Evolutionary conservation across 30 jellyfish, hydroid and myxozoan genomes (phyloP).

Genomic region (Phacellophora camtschatica): DNA sequence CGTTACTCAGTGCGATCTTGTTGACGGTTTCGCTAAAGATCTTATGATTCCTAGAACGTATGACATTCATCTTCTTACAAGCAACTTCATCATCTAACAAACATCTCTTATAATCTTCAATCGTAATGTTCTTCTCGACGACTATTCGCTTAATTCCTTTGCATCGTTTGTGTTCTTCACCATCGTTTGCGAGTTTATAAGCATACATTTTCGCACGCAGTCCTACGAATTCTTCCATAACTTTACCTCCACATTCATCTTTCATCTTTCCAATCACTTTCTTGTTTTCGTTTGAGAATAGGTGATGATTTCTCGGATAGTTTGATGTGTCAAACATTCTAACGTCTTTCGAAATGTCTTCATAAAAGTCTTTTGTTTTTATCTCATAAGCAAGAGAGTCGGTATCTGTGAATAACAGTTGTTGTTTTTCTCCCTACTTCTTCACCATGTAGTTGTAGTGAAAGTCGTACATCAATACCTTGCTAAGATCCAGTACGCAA

Average conservation of each 20-base stretch:
- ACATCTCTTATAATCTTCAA: no score
- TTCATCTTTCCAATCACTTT: conserved; percentile 42
- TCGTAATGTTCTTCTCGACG: no score
- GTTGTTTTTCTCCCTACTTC: conserved; percentile 18
- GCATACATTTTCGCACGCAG: conserved; percentile 43
- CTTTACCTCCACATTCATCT: conserved; percentile 34
- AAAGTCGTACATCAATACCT: conserved; percentile 56
- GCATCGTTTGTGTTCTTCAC: no score
- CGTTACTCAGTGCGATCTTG: no score
- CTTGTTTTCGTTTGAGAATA: not conserved
- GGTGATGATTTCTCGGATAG: not conserved
- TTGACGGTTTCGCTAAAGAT: no score
- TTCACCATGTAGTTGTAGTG: conserved; percentile 53
- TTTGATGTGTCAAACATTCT: conserved; percentile 12
- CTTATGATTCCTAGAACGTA: no score
- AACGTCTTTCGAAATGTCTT: conserved; percentile 11
- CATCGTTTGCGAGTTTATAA: no score
- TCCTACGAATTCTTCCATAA: conserved; percentile 41
- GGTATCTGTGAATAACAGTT: conserved; percentile 65
- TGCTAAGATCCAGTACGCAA: conserved; percentile 59
- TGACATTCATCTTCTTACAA: no score
- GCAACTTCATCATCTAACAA: no score
- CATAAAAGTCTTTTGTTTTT: conserved; percentile 48
- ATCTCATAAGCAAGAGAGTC: conserved; percentile 61
- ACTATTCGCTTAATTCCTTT: no score